phyloP scores from a whole-genome alignment of 1,140 invertebrate genomes.

The Brachionus calyciflorus region DNA sequence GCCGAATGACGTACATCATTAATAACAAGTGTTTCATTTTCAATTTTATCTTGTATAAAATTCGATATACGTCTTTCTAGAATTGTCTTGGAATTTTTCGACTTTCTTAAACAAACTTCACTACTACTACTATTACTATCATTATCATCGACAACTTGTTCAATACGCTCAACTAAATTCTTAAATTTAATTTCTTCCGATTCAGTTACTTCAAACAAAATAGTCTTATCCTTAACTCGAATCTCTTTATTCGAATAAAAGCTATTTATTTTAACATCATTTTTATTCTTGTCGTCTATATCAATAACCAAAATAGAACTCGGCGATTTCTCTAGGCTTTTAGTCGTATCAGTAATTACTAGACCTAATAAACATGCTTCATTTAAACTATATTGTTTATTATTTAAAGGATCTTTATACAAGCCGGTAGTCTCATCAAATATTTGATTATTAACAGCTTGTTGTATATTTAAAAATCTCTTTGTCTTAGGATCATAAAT shows the following conservation, averaged over 20 bases:
- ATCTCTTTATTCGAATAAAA: slow-evolving; percentile 11
- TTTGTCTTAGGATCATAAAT: slow-evolving; percentile 1
- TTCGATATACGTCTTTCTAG: neutral
- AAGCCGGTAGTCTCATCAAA: slow-evolving; percentile 11
- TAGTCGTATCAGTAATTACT: neutral
- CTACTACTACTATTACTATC: neutral
- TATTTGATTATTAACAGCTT: neutral
- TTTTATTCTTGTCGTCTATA: slow-evolving; percentile 15
- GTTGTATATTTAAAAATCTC: neutral
- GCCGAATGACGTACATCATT: neutral
- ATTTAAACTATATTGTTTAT: neutral
- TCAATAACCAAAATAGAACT: slow-evolving; percentile 11
- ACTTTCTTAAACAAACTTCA: too few relatives aligned
- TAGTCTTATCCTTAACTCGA: neutral
- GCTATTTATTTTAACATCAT: neutral
- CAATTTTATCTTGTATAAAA: neutral
- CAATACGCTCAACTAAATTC: neutral
- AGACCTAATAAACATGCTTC: slow-evolving; percentile 5
- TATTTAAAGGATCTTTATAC: neutral
- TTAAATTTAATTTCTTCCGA: neutral
- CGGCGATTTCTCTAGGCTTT: neutral
- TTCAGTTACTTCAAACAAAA: slow-evolving; percentile 39
- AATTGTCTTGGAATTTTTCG: too few relatives aligned
- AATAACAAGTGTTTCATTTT: neutral
- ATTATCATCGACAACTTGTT: neutral